Evolutionary conservation across 2,888 invertebrate genomes (phyloP).

Genomic region (Prenolepis imparis): DNA sequence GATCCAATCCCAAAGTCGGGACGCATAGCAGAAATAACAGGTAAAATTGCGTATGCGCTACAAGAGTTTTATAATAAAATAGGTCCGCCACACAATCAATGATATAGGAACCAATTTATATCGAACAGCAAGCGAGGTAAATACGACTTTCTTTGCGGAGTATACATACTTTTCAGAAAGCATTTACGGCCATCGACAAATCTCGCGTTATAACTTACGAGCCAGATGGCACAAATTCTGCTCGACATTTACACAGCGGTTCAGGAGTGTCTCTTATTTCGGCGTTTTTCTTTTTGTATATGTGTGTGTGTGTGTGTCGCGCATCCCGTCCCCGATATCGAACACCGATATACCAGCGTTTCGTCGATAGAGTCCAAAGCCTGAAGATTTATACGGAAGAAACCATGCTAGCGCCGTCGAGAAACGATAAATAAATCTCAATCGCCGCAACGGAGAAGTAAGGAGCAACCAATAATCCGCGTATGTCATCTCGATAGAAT

Average conservation of each 20-base stretch:
- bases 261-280: conserved; percentile 48
- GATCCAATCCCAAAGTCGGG: conserved; percentile 16
- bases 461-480: conserved; percentile 42
- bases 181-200: conserved; percentile 46
- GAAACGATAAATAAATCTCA: conserved; percentile 53
- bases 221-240: conserved; percentile 52
- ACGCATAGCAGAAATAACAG: neutral
- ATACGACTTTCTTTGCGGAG: conserved; percentile 31
- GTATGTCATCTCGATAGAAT: conserved; percentile 41
- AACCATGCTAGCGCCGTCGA: conserved; percentile 27
- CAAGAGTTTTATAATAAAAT: conserved; percentile 27
- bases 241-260: conserved; percentile 48
- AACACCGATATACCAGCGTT: conserved; percentile 3
- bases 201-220: conserved; percentile 50
- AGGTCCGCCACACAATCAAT: neutral
- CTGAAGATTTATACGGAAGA: conserved; percentile 33
- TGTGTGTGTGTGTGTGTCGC: neutral
- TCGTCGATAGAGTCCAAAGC: conserved; percentile 34
- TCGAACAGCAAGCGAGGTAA: neutral
- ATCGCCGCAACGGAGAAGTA: conserved; percentile 34
- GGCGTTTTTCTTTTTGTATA: conserved; percentile 15
- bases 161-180: conserved; percentile 20
- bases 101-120: conserved; percentile 41
- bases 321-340: conserved; percentile 23
- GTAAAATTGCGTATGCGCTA: neutral